A percentile compares a stretch with the other conserved stretches of the same genome.
These are phyloP conservation scores for Gobiocypris rarus DNA, from an alignment of 2,113 vertebrate genomes.

Conservation along the genomic window DNA sequence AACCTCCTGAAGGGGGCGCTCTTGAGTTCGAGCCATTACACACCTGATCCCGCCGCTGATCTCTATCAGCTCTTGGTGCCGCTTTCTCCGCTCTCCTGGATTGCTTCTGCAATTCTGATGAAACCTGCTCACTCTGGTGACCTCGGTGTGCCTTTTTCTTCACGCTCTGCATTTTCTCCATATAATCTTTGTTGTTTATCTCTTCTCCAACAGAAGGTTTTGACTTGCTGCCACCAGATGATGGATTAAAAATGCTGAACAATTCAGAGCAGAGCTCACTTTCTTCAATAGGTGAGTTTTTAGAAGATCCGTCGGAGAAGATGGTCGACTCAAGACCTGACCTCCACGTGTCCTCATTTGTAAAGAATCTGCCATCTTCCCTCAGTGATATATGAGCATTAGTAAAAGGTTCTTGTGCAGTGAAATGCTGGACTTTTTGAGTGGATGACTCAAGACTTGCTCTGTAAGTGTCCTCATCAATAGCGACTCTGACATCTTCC, in stretches of 20 bases:
- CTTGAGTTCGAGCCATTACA: slow-evolving; percentile 25
- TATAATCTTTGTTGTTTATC: background rate
- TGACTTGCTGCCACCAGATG: background rate
- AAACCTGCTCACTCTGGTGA: background rate
- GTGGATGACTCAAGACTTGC: background rate
- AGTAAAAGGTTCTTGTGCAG: background rate
- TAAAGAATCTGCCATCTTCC: background rate
- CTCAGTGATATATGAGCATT: background rate
- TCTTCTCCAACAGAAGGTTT: background rate
- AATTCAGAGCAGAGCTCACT: slow-evolving; percentile 17
- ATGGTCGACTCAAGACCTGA: background rate
- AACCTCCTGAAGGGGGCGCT: slow-evolving; percentile 55
- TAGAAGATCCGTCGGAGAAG: background rate
- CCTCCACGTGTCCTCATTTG: background rate
- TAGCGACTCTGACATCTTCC: background rate
- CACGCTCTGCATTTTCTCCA: background rate
- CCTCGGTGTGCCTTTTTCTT: background rate
- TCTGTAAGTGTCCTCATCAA: background rate
- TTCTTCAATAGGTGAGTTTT: background rate
- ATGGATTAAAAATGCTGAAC: background rate
- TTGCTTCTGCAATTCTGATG: background rate
- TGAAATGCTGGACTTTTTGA: slow-evolving; percentile 5
- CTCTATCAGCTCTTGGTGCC: background rate
- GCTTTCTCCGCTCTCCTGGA: background rate
- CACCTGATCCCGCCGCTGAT: background rate